Base-by-base conservation (phyloP, 2,113 vertebrate genomes). In the Platichthys flesus region DNA sequence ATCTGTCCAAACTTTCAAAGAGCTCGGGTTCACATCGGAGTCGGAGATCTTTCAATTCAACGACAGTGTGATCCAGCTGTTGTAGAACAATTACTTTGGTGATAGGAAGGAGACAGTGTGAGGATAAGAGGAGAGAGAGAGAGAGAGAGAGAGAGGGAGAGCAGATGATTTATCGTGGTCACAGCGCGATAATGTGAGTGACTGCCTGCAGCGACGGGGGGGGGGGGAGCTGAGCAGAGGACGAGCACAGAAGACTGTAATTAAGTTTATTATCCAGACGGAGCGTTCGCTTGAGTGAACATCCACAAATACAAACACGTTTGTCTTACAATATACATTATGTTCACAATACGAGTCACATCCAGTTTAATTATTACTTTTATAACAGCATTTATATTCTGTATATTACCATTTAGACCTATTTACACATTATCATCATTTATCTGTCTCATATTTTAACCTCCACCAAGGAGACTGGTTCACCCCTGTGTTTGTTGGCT, bases 191-290 rank as follows among this genome's bases (percentile, higher is more conserved):
- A 9, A 62, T 9, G n/a, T 23, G 49, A 74, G 60, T 35, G 31
- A 49, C 24, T 75, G 47, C 59, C 37, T 56, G 78, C 65, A 45
- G 56, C 2, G 26, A 47, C 56, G 21, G 26, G 3, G 26, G 20
- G 24, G 24, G 24, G 24, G 24, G 24, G 70, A 64, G 28, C 28
- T 0, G 31, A 31, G 31, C 16, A 3, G 66, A 1, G 59, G 67
- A 47, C 71, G 75, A 52, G 74, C 45, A 65, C 20, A 67, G 63
- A 81, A 66, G 37, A 76, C 51, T 62, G 58, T 74, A 79, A 83
- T 79, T 85, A 84, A 23, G 23, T 23, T 72, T 67, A 68, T 84
- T 60, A 75, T 67, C 54, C 54, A 26, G 64, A 35, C 20, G 18
- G 12, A 74, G 45, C 12, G 0, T 20, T 73, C 58, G 59, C 70